Conservation (phyloP, 1,140 invertebrate genomes). For the Sarcophaga bullata region DNA sequence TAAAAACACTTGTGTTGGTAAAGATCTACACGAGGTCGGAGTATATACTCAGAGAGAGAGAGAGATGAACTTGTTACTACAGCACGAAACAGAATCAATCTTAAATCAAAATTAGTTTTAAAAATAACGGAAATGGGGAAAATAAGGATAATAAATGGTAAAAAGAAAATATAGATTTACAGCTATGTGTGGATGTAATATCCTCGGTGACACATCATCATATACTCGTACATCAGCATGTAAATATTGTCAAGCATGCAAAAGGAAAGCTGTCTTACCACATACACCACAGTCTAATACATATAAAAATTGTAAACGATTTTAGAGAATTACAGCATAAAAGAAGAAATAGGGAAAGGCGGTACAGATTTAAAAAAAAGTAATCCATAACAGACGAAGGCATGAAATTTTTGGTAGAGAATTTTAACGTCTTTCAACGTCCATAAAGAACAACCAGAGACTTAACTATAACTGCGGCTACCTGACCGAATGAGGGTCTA, state of each 20-base stretch:
- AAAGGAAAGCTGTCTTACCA: background rate
- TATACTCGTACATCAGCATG: background rate
- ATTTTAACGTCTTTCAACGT: too few species aligned
- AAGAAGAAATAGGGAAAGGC: too few species aligned
- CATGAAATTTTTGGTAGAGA: too few species aligned
- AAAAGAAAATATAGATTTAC: background rate
- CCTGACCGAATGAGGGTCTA: too few species aligned
- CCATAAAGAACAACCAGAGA: too few species aligned
- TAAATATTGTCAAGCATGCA: background rate
- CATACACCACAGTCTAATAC: background rate
- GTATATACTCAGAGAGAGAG: too few species aligned
- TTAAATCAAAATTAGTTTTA: conserved; percentile 6
- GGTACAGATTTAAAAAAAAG: too few species aligned
- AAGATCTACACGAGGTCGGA: background rate
- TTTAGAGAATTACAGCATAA: too few species aligned
- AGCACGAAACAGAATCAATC: background rate
- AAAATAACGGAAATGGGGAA: background rate
- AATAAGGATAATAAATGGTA: background rate
- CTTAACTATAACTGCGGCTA: too few species aligned
- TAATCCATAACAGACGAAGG: too few species aligned
- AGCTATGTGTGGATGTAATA: background rate
- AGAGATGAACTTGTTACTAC: conserved; percentile 4
- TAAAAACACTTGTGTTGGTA: background rate
- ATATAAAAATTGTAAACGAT: too few species aligned
- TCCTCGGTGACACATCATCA: background rate